Percentiles rank a stretch among this genome's conserved stretches.
phyloP scores from a whole-genome alignment of 2,797 vertebrate species.

The Adrianichthys oophorus region DNA sequence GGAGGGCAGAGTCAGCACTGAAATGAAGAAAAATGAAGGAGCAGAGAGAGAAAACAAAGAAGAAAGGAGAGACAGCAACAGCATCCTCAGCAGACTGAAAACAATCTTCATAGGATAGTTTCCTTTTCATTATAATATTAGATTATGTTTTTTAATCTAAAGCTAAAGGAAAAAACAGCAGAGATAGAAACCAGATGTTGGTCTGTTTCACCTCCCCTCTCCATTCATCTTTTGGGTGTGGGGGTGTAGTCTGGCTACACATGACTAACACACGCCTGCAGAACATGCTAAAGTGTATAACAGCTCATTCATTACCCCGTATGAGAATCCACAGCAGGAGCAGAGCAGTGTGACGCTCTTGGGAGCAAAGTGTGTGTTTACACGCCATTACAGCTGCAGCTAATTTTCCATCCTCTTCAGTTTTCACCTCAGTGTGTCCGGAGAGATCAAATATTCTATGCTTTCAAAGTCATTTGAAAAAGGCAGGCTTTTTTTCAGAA shows the following conservation, averaged over 20 bases:
- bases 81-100: no score
- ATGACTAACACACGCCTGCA: neutral
- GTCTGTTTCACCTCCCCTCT: no score
- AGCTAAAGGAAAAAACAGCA: neutral
- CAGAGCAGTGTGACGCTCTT: conserved; percentile 3
- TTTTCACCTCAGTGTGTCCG: conserved; percentile 40
- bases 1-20: neutral
- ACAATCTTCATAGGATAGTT: no score
- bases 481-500: no score
- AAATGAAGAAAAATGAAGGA: neutral
- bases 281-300: neutral
- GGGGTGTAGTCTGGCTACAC: conserved; percentile 26
- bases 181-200: neutral
- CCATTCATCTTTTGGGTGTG: conserved; percentile 5
- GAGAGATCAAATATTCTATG: conserved; percentile 1
- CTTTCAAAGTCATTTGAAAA: neutral
- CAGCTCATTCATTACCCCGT: conserved; percentile 7
- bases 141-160: neutral
- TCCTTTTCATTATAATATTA: neutral
- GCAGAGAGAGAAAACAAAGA: no score
- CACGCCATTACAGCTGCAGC: conserved; percentile 8
- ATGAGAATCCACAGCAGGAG: conserved; percentile 12
- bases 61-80: no score
- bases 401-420: conserved; percentile 14
- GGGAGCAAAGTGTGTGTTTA: conserved; percentile 28